These are phyloP conservation scores for Dugesia japonica DNA, from an alignment of 2,888 invertebrate species.

Conservation along the genomic window DNA sequence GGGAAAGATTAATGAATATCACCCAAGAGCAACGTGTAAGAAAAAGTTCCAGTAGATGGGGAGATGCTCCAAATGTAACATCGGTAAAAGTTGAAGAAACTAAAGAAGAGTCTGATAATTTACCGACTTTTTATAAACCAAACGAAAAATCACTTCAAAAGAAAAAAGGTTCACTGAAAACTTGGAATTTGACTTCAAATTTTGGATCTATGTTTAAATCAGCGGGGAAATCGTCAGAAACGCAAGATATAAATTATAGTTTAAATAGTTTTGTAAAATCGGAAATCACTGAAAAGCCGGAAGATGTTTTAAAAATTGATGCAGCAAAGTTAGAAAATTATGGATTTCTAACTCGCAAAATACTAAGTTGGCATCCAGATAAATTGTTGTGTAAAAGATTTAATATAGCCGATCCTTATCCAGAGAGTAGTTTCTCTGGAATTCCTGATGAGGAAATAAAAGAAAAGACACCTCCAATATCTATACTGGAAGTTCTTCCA, in stretches of 20 bases:
- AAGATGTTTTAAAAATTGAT: not conserved
- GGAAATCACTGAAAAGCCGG: not conserved
- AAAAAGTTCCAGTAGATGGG: not conserved
- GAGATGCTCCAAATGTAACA: not conserved
- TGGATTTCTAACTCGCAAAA: slow-evolving; percentile 30
- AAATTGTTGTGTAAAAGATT: slow-evolving; percentile 71
- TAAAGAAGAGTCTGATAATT: not conserved
- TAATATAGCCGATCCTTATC: slow-evolving; percentile 72
- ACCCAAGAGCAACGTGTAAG: not conserved
- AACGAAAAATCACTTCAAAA: not conserved
- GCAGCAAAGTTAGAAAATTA: slow-evolving; percentile 26
- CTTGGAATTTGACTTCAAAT: not conserved
- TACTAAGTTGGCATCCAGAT: slow-evolving; percentile 65
- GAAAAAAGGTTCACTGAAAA: not conserved
- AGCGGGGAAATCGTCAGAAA: not conserved
- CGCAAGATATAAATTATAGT: not conserved
- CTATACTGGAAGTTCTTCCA: not conserved
- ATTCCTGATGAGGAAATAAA: not conserved
- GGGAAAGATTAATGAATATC: not conserved
- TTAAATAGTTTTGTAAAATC: not conserved
- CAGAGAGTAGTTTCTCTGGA: slow-evolving; percentile 41
- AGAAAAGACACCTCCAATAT: not conserved
- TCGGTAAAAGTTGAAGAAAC: not conserved
- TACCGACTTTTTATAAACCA: not conserved
- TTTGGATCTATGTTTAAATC: slow-evolving; percentile 7